Base-by-base conservation (phyloP, 2,888 invertebrate genomes). In the Agrilus cyanescens region DNA sequence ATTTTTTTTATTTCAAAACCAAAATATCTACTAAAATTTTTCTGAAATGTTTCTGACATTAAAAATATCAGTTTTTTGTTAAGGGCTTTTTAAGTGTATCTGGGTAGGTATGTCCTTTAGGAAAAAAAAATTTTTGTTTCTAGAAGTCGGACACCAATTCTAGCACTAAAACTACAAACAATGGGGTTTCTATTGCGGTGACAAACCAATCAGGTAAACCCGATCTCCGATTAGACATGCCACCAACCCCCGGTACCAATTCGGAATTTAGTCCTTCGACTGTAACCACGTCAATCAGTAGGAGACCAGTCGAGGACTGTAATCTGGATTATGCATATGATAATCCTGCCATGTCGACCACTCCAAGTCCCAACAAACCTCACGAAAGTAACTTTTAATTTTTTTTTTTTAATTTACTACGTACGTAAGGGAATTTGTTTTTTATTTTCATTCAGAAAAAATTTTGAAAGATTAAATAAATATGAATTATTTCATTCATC, bases 261-360 rank as follows among this genome's bases (percentile, higher is more conserved):
- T 60, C 61, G 1, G 62, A 62, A 18, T 57, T 60, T 37, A 65
- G 64, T 50, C 67, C 67, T 4, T 61, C 59, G 41, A 85, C 84
- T 0, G 73, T 81, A 37, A 80, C 80, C 53, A 84, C 85, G 0
- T 69, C 83, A 1, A 82, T 80, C 50, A 75, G 76, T 46, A 71
- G 85, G 45, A 75, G 83, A 54, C 85, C 85, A 1, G 82, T 84
- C 13, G 85, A 86, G 60, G 85, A 85, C 50, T 76, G 79, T 1
- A 82, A 83, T 2, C 66, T 82, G 32, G 85, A 85, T 54, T 85
- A 82, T 54, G 82, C 83, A 1, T 85, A 85, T 57, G 85, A 85
- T 55, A 86, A 86, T 63, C 81, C 80, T 57, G 85, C 76, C 0
- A 76, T 86, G 76, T 78, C 78, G 12, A 76, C 80, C 46, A 80